Base-by-base conservation (phyloP, 30 jellyfish, hydroid and myxozoan species). In the Turritopsis dohrnii region DNA sequence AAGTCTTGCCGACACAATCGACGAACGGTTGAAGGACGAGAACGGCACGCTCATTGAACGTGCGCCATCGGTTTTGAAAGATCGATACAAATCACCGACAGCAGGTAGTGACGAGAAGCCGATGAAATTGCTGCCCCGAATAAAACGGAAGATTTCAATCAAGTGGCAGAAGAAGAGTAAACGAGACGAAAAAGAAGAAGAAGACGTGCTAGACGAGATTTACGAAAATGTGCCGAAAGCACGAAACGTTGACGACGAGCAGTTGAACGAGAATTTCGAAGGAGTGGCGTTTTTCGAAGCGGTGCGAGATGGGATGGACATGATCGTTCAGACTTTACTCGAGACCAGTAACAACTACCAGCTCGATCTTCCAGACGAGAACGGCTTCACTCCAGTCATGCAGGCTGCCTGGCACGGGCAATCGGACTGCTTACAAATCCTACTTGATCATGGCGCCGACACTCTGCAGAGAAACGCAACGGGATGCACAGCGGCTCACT, bases 351-450 rank as follows among this genome's bases (percentile, higher is more conserved):
- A 88, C 17, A 54, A 54, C 22, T 60, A 89, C 21, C 90, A 87
- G 20, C 82, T 87, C 71, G 85, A 87, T 24, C 26, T 28, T 18
- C 83, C 83, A 1, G 95, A 87, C 60, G 84, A 87, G 20, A 79
- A 87, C 71, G 95, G 95, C 29, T 72, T 87, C 79, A 87, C 95
- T 24, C 94, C 95, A 53, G 83, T 74, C 20, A 87, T 87, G 95
- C 77, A 88, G 27, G 90, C 93, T 24, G 95, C 95, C 3, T 76
- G 84, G 82, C 91, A 82, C 73, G 94, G 85, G 21, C 94, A 87
- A 28, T 26, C 54, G 21, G 95, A 87, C 17, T 87, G 95, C 83
- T 27, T 87, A 76, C 88, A 71, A 18, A 77, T 87, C 24, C 71
- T 87, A 28, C 18, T 87, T 22, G 83, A 87, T 21, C 89, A 54